Conservation (phyloP, 2,113 vertebrate genomes). For the Lanius ludovicianus region DNA sequence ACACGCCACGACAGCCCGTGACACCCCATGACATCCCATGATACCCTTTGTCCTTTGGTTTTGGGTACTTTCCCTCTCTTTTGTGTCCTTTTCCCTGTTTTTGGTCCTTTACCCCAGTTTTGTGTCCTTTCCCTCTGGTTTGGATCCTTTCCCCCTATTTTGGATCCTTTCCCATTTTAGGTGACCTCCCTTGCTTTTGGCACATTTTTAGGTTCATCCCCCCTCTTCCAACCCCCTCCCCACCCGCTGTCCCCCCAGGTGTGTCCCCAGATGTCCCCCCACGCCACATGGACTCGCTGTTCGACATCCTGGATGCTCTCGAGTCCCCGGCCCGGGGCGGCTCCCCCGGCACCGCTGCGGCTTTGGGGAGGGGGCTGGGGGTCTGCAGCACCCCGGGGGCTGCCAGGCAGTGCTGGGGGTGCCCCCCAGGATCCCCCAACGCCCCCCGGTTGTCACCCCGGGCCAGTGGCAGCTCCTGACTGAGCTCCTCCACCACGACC, state of each 20-base stretch:
- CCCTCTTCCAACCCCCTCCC: background rate
- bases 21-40: accelerated
- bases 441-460: background rate
- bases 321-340: slow-evolving; percentile 45
- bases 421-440: accelerated
- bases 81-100: no score
- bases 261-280: background rate
- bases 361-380: slow-evolving; percentile 26
- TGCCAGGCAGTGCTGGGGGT: slow-evolving; percentile 44
- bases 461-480: slow-evolving; percentile 47
- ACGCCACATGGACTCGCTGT: slow-evolving; percentile 74
- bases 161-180: no score
- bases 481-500: slow-evolving; percentile 7
- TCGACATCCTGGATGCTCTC: slow-evolving; percentile 67
- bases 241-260: background rate
- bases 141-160: background rate
- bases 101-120: no score
- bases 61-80: background rate
- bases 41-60: background rate
- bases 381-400: slow-evolving; percentile 39
- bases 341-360: background rate
- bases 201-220: background rate
- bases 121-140: no score
- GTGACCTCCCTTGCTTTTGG: background rate
- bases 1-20: no score